Conservation (phyloP, 2,888 invertebrate species). For the Campoplex capitator region DNA sequence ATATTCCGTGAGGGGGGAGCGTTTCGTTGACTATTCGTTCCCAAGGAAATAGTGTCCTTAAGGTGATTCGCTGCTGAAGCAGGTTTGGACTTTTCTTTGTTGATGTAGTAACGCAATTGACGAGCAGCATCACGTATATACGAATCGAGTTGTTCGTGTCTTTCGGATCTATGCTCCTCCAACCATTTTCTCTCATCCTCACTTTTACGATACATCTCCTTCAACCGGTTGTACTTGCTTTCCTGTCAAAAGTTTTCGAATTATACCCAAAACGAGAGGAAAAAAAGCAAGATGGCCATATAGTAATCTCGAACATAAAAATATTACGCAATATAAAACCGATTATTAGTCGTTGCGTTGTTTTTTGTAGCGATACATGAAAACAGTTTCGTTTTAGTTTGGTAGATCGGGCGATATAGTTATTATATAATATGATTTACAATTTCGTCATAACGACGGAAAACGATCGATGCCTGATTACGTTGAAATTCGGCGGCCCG, state of each 20-base stretch:
- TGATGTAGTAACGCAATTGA: no score
- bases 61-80: neutral
- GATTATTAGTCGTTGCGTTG: no score
- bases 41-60: neutral
- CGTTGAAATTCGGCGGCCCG: slow-evolving; percentile 41
- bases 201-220: neutral
- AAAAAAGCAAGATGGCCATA: neutral
- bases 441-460: slow-evolving; percentile 26
- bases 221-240: neutral
- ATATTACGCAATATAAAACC: neutral
- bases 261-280: neutral
- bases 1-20: neutral
- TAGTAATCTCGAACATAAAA: no score
- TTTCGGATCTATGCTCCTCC: no score
- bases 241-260: neutral
- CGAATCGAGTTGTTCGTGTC: neutral
- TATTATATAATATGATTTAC: slow-evolving; percentile 13
- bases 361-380: no score
- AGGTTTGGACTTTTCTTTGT: neutral
- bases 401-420: neutral
- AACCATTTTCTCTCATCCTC: neutral
- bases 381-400: neutral
- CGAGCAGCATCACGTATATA: neutral
- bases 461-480: slow-evolving; percentile 11
- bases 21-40: neutral